These are phyloP conservation scores for Chiridota heheva DNA, from an alignment of 35 echinoderm and acorn worm species.

Conservation along the genomic window DNA sequence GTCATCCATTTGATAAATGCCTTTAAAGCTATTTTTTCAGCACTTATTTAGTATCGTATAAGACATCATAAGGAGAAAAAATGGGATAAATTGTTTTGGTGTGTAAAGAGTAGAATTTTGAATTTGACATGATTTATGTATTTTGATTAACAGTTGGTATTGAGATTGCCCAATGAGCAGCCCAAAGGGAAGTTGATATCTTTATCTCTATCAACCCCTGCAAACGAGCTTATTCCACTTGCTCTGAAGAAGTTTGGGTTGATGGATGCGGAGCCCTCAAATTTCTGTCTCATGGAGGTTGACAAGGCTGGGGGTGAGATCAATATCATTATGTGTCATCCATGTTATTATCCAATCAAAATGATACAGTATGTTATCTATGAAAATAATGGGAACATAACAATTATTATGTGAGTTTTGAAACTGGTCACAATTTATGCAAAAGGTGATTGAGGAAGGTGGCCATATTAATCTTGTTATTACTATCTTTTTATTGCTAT, in stretches of 20 bases:
- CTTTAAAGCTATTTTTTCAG: too few relatives aligned
- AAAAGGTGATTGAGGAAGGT: too few relatives aligned
- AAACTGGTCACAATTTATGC: too few relatives aligned
- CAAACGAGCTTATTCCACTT: conserved; percentile 62
- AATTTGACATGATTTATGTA: neutral
- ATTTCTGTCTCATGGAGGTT: conserved; percentile 85
- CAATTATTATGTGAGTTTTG: too few relatives aligned
- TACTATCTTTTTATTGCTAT: too few relatives aligned
- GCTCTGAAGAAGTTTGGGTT: conserved; percentile 79
- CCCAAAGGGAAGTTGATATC: conserved; percentile 73
- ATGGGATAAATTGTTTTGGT: neutral
- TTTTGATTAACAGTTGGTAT: conserved; percentile 41
- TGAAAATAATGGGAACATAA: too few relatives aligned
- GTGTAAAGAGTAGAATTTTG: neutral
- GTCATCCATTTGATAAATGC: too few relatives aligned
- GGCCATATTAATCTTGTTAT: too few relatives aligned
- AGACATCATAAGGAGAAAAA: neutral
- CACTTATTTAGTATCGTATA: too few relatives aligned
- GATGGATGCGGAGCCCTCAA: conserved; percentile 53
- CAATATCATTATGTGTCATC: too few relatives aligned
- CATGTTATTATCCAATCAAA: too few relatives aligned
- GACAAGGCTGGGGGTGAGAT: conserved; percentile 80
- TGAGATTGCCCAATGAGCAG: conserved; percentile 57
- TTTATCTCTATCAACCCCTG: conserved; percentile 83
- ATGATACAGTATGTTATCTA: too few relatives aligned